Percentiles rank a stretch among this genome's conserved stretches.
Conservation (phyloP, 2,888 invertebrate genomes). For the Tetrapedia diversipes region DNA sequence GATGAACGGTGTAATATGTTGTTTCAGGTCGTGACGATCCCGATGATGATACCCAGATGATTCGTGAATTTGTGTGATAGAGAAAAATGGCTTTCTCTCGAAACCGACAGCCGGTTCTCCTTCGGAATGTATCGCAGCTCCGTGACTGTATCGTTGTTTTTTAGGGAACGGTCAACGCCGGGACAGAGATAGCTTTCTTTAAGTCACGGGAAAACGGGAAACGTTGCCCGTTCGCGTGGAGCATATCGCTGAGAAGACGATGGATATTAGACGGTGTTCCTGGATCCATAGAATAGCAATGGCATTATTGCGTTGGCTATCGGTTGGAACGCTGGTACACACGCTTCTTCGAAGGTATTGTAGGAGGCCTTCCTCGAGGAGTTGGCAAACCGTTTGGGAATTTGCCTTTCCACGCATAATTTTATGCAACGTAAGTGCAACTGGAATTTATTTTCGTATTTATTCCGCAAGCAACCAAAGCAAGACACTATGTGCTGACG, state of each 20-base stretch:
- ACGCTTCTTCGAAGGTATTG: not conserved
- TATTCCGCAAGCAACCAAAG: slow-evolving; percentile 21
- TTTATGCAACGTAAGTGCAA: slow-evolving; percentile 43
- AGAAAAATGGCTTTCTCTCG: slow-evolving; percentile 27
- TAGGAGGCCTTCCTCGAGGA: not conserved
- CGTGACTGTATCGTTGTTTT: slow-evolving; percentile 16
- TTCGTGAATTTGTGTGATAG: slow-evolving; percentile 58
- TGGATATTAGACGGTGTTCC: not conserved
- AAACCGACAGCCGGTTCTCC: slow-evolving; percentile 30
- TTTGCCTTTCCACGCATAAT: slow-evolving; percentile 26
- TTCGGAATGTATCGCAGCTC: slow-evolving; percentile 25
- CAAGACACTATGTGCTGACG: slow-evolving; percentile 12
- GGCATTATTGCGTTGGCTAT: not conserved
- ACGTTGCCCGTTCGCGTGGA: not conserved
- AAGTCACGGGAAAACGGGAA: not conserved
- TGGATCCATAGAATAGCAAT: no score
- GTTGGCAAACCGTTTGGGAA: slow-evolving; percentile 36
- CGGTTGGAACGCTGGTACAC: not conserved
- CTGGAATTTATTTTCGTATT: slow-evolving; percentile 44
- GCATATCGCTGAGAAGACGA: no score
- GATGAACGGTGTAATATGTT: slow-evolving; percentile 53
- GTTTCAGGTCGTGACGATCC: slow-evolving; percentile 68
- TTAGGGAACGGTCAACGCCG: not conserved
- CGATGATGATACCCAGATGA: slow-evolving; percentile 64
- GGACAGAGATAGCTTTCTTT: not conserved